Conservation (phyloP, 2,113 vertebrate genomes). For the Pantherophis guttatus region DNA sequence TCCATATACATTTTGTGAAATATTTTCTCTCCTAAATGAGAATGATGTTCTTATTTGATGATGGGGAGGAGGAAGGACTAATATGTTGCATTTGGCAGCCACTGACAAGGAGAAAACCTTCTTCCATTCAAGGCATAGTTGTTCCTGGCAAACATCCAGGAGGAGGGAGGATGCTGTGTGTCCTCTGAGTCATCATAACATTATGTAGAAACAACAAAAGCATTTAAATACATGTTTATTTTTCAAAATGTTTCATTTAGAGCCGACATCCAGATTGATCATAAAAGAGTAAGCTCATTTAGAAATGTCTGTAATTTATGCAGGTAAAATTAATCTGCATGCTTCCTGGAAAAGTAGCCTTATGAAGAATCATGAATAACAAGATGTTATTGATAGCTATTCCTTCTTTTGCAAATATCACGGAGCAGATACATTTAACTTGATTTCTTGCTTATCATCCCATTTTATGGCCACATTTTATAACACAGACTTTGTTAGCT, state of each 20-base stretch:
- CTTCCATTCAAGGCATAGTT: background rate
- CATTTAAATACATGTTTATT: conserved; percentile 46
- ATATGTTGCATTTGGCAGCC: background rate
- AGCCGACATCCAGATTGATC: conserved; percentile 1
- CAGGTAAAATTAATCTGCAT: conserved; percentile 12
- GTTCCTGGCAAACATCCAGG: background rate
- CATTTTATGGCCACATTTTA: background rate
- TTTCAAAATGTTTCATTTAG: conserved; percentile 16
- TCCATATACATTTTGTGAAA: background rate
- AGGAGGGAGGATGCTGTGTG: background rate
- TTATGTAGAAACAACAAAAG: background rate
- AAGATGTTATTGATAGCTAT: background rate
- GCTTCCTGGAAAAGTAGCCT: background rate
- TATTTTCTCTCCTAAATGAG: background rate
- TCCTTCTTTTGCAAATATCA: background rate
- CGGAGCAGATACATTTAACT: conserved; percentile 4
- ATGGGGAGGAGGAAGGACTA: no score
- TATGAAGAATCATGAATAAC: background rate
- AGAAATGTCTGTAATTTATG: conserved; percentile 21
- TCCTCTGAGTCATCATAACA: background rate
- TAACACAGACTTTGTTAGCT: background rate
- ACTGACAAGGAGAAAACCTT: background rate
- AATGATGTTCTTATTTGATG: background rate
- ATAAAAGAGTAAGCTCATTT: conserved; percentile 20
- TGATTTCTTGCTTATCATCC: background rate